Evolutionary conservation across 2,888 invertebrate genomes (phyloP).

Genomic region (Busseola fusca): DNA sequence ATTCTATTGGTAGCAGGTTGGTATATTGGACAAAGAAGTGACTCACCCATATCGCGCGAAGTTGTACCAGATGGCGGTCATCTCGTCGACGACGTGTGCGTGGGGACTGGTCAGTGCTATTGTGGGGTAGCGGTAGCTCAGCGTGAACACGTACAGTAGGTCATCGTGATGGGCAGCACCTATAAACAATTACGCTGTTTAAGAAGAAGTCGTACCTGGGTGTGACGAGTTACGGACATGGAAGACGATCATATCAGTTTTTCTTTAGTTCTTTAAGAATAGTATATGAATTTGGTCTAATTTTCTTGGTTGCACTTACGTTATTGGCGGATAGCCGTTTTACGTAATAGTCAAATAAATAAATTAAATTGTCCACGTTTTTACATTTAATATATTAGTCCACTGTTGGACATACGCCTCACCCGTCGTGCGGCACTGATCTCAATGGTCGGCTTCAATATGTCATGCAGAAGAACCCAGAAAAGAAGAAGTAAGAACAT

Average conservation of each 20-base stretch:
- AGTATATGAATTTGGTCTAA: no score
- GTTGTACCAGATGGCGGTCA: constrained; percentile 82
- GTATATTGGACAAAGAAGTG: background rate
- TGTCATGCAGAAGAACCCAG: background rate
- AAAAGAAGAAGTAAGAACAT: no score
- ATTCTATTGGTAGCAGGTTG: background rate
- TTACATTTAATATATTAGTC: background rate
- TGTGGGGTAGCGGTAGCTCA: constrained; percentile 76
- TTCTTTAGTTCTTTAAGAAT: no score
- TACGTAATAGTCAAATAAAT: background rate
- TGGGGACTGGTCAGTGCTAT: constrained; percentile 75
- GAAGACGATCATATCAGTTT: background rate
- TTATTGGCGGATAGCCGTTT: background rate
- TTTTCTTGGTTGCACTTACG: no score
- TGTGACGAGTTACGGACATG: background rate
- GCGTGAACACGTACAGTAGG: constrained; percentile 83
- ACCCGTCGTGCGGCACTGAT: background rate
- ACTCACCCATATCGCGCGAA: constrained; percentile 84
- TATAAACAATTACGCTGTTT: constrained; percentile 49
- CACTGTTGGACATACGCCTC: background rate
- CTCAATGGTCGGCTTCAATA: background rate
- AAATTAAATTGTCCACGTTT: background rate
- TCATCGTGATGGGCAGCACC: constrained; percentile 85
- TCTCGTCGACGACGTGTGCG: constrained; percentile 77
- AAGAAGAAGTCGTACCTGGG: background rate